These are phyloP conservation scores for Acrocyrtus sp. DNA, from an alignment of 2,888 invertebrate genomes.

Conservation along the genomic window DNA sequence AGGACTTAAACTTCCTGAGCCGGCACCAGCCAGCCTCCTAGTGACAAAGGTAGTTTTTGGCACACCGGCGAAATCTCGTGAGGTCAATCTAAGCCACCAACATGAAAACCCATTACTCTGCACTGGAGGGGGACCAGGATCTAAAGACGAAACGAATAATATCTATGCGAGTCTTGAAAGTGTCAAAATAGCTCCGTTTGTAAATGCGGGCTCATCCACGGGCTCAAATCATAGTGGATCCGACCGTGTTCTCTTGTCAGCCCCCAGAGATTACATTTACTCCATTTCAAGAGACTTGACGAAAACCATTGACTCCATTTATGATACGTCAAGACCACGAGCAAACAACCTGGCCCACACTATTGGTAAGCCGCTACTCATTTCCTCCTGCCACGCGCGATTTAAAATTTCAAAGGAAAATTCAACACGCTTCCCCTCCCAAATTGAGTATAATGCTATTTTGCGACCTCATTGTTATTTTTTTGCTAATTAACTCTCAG, in stretches of 20 bases:
- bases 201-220: conserved; percentile 63
- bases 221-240: conserved; percentile 64
- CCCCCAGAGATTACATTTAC: conserved; percentile 63
- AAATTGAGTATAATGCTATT: not conserved
- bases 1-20: conserved; percentile 63
- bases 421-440: too few species aligned
- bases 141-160: conserved; percentile 63
- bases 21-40: conserved; percentile 63
- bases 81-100: conserved; percentile 63
- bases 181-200: conserved; percentile 63
- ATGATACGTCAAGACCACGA: conserved; percentile 63
- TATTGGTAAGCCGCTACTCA: conserved; percentile 56
- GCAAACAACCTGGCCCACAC: conserved; percentile 63
- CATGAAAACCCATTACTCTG: conserved; percentile 63
- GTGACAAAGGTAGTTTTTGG: conserved; percentile 64
- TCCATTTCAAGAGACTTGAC: conserved; percentile 64
- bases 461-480: not conserved
- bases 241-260: conserved; percentile 63
- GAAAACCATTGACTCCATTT: conserved; percentile 64
- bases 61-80: conserved; percentile 63
- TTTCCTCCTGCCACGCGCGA: not conserved
- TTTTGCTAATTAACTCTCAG: not conserved
- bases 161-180: conserved; percentile 64
- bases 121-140: conserved; percentile 60
- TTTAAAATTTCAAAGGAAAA: too few species aligned